Evolutionary conservation across 30 jellyfish, hydroid and myxozoan genomes (phyloP), one percentile per base, ranked within the genome.

Genomic region (Clytia hemisphaerica): DNA sequence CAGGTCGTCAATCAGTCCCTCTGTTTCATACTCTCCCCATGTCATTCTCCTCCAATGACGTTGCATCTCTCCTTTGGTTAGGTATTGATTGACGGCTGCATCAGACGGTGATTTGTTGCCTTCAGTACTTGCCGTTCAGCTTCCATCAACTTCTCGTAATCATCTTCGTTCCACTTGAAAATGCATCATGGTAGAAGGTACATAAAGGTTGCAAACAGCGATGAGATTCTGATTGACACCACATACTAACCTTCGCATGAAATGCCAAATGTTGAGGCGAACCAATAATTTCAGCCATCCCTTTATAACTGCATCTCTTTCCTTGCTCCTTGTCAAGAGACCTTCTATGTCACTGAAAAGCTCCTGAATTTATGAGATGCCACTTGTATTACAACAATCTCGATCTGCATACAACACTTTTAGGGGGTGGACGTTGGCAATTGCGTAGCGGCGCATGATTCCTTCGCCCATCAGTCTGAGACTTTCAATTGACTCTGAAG

Each of bases 21-120:
- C 22, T 30, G 68, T 76, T 55, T 60, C 64, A 16, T 76, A 34
- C 21, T 61, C 47, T 21, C 72, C 60, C 25, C 44, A 60, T 14
- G 88, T 75, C 49, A 71, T 37, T 46, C 89, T 58, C 64, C 73
- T 47, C 54, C 89, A 76, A 45, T 76, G 89, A 28, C 66, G 4
- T 21, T 18, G n/a, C 47, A 76, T 21, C 58, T 76, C 80, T 40
- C 30, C 58, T 19, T 36, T 31, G 2, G 89, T 61, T 7, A 76
- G 22, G 2, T 76, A 77, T 25, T 27, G 40, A 37, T 15, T 33
- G 30, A 32, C 83, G 36, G 83, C 83, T 16, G 33, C 62, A 29
- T 51, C 70, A 33, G 83, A 48, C 9, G 77, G 77, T 2, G 45
- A n/a, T 34, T 30, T 29, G 55, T 45, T 74, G 6, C 73, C 80